Evolutionary conservation across 2,797 vertebrate species (phyloP), one percentile per base, ranked within the genome.

Genomic region (Myiotriccus ornatus): DNA sequence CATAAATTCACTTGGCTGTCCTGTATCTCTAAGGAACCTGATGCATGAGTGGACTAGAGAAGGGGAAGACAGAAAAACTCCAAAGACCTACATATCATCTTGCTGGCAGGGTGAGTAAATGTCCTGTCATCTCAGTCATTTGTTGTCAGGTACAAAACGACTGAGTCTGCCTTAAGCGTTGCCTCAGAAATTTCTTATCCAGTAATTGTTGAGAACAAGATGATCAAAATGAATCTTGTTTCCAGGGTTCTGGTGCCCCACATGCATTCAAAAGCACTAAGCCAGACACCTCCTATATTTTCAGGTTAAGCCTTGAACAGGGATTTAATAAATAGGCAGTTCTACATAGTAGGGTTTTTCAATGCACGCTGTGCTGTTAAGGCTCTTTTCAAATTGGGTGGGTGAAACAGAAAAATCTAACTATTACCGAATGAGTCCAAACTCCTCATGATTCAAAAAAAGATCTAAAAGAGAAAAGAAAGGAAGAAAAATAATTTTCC

Each of bases 11-110:
- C 20, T 69, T 88, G 88, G 50, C 57, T 90, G 43, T 78, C 74
- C 76, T 50, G 9, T 65, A 65, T 76, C 57, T 88, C n/a, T 86
- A 69, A 93, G 90, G 82, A 79, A 94, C 67, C 87, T 84, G 85
- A 96, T 94, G 69, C 83, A 80, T 85, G 87, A 94, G 65, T 83
- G 87, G 79, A 91, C 65, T 94, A 94, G 87, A 90, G 79, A 78
- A 84, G 87, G 67, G 68, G 77, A 77, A 86, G 79, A 85, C 27
- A 87, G 73, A 74, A 91, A 46, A 85, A 30, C 53, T 93, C 46
- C 79, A 13, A 80, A 94, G 68, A 85, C 78, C 87, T 67, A 68
- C 82, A 80, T 50, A 84, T 81, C 53, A 57, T 88, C 87, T 94
- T 73, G 55, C 79, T 88, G 57, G 73, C 80, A 87, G 90, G 69